Evolutionary conservation across 2,888 invertebrate genomes (phyloP), one percentile per base, ranked within the genome.

Genomic region (Oscheius sp.): DNA sequence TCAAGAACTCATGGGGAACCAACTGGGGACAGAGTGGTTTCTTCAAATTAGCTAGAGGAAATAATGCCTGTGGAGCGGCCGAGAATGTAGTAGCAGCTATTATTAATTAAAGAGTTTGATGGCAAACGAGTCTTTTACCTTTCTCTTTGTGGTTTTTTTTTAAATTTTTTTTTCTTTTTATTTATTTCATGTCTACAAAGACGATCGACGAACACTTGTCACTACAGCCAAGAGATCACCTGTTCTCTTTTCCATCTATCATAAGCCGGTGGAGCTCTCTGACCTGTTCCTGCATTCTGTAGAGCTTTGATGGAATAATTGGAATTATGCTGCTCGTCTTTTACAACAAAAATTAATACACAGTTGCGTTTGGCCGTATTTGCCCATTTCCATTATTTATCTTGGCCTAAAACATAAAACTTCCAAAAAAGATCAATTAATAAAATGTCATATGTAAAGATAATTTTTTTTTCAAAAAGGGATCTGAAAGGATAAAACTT

Each of bases 281-380:
- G n/a, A n/a, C n/a, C n/a, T n/a, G n/a, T n/a, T n/a, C n/a, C n/a
- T n/a, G n/a, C n/a, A n/a, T n/a, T n/a, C n/a, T n/a, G n/a, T n/a
- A n/a, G n/a, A n/a, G n/a, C n/a, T n/a, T n/a, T n/a, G n/a, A n/a
- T n/a, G n/a, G n/a, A n/a, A n/a, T n/a, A n/a, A n/a, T n/a, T n/a
- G 57, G 36, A 14, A 41, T 41, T 9, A 17, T 57, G 6, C 24
- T 57, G 38, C 26, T 41, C 41, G 57, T 57, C 41, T 38, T 38
- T 26, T 38, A n/a, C 57, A 57, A 70, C 12, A 62, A 71, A 30
- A 56, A 93, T 73, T 93, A 91, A 73, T 91, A 91, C 6, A 91
- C 90, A 85, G 94, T 93, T 87, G 95, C 94, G 86, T 95, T 95
- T n/a, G 75, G 49, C 56, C 75, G 75, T n/a, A n/a, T n/a, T n/a